Evolutionary conservation across 2,113 vertebrate species (phyloP).

Genomic region (Rhea pennata): DNA sequence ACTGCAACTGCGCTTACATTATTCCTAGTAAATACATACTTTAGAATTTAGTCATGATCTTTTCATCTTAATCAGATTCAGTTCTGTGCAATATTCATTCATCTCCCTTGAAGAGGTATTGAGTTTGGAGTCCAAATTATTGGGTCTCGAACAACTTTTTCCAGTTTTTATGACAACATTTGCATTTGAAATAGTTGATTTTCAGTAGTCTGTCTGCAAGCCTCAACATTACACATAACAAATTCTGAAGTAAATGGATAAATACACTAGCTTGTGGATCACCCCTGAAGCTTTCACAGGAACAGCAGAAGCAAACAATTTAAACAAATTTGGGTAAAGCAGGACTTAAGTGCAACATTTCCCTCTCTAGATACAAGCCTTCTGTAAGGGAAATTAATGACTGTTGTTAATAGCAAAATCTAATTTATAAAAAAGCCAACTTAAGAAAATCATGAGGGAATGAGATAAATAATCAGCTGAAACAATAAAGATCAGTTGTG

Average conservation of each 20-base stretch:
- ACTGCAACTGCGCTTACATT: not conserved
- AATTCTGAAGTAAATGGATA: not conserved
- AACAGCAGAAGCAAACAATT: not conserved
- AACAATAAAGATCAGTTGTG: constrained; percentile 1
- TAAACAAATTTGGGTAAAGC: not conserved
- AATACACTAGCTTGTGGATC: not conserved
- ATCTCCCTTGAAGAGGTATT: not conserved
- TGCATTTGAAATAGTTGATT: not conserved
- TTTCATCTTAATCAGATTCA: not conserved
- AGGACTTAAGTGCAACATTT: not conserved
- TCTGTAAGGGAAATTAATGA: constrained; percentile 11
- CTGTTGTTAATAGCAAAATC: not conserved
- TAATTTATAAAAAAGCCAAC: constrained; percentile 12
- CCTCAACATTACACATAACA: not conserved
- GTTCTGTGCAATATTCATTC: not conserved
- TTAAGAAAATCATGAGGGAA: constrained; percentile 14
- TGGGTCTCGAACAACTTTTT: not conserved
- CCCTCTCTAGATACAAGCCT: not conserved
- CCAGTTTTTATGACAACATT: not conserved
- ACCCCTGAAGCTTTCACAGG: not conserved
- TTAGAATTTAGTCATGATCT: not conserved
- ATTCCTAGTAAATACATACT: not conserved
- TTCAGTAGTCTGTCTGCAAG: not conserved
- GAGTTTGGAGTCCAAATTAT: not conserved
- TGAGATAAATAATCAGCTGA: constrained; percentile 25